Conservation (phyloP, 2,797 vertebrate species). For the Alectoris magna region DNA sequence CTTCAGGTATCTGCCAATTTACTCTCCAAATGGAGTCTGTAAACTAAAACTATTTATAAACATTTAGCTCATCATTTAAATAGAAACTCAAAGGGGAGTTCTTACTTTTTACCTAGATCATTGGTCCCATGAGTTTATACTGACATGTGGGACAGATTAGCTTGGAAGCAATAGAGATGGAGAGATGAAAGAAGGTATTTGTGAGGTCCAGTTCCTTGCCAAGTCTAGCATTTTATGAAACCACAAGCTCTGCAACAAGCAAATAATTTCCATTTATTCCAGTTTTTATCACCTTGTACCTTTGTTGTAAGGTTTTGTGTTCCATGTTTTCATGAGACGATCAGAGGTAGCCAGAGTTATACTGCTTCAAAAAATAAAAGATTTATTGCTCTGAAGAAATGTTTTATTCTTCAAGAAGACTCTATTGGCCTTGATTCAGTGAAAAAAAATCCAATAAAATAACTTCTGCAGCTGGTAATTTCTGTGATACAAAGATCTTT, state of each 20-base stretch:
- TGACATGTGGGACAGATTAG: not conserved
- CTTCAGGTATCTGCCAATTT: not conserved
- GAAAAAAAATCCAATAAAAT: constrained; percentile 17
- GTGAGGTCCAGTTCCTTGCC: not conserved
- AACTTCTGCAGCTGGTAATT: not conserved
- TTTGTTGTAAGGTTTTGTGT: not conserved
- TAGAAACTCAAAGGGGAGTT: not conserved
- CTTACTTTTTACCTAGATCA: not conserved
- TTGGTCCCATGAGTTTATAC: not conserved
- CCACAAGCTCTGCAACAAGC: not conserved
- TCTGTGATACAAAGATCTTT: not conserved
- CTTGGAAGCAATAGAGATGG: not conserved
- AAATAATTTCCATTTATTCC: not conserved
- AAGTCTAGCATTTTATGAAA: not conserved
- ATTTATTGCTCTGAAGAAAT: constrained; percentile 25
- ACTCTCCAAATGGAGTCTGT: not conserved
- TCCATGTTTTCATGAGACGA: not conserved
- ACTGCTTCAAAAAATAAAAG: not conserved
- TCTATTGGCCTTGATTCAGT: not conserved
- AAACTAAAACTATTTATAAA: not conserved
- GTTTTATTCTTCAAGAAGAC: constrained; percentile 26
- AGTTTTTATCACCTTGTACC: not conserved
- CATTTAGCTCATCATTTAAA: not conserved
- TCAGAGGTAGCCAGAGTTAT: not conserved
- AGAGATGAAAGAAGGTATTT: not conserved